Conservation (phyloP, 2,113 vertebrate genomes). For the Pseudorhombus dupliciocellatus region DNA sequence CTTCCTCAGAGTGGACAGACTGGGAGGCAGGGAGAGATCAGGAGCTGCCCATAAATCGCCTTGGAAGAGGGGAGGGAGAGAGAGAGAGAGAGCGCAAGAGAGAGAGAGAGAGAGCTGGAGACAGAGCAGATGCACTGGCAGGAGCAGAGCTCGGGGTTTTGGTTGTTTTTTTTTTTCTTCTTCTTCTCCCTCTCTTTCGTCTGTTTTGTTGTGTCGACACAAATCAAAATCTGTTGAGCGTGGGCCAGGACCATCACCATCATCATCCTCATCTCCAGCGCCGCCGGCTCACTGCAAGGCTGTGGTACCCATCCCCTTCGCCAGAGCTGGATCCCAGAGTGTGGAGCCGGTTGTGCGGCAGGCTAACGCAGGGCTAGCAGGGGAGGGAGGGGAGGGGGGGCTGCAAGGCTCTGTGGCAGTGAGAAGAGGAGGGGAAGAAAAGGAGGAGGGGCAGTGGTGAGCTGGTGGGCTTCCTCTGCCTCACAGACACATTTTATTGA, state of each 20-base stretch:
- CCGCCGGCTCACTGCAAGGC: conserved; percentile 31
- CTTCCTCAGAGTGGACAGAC: conserved; percentile 30
- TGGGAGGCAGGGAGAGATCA: conserved; percentile 39
- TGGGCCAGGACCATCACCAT: conserved; percentile 44
- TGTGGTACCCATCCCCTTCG: conserved; percentile 32
- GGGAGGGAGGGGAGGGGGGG: conserved; percentile 22
- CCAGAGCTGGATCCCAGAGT: conserved; percentile 44
- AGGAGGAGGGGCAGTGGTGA: conserved; percentile 72
- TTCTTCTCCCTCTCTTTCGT: conserved; percentile 18
- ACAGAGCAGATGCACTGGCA: conserved; percentile 63
- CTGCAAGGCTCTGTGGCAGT: conserved; percentile 57
- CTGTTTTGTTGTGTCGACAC: conserved; percentile 65
- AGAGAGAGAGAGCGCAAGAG: conserved; percentile 45
- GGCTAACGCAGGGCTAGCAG: conserved; percentile 54
- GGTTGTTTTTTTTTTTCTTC: conserved; percentile 26
- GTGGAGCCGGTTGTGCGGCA: conserved; percentile 58
- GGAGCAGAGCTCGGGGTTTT: conserved; percentile 49
- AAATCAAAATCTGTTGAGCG: conserved; percentile 64
- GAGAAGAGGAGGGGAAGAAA: conserved; percentile 54
- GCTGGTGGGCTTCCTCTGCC: conserved; percentile 76
- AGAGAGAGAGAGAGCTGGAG: conserved; percentile 41
- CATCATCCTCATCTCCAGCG: background rate
- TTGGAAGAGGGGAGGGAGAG: conserved; percentile 28
- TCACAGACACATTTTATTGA: conserved; percentile 79
- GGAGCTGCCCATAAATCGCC: conserved; percentile 61